phyloP scores from a whole-genome alignment of 2,113 vertebrate genomes.

The Chauna torquata region DNA sequence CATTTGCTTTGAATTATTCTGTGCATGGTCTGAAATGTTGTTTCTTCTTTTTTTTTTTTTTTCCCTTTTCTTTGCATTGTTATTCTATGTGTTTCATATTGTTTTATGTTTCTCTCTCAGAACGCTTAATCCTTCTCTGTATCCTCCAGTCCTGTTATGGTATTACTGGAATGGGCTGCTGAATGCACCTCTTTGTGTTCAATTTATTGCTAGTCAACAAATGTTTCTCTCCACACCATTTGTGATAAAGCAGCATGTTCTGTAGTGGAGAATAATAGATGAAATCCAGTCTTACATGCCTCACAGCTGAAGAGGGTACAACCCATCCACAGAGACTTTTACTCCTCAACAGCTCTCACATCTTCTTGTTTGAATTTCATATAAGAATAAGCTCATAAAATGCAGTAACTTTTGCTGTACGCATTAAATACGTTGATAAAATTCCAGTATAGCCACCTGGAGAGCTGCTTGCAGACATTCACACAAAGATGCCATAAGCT shows the following conservation, averaged over 20 bases:
- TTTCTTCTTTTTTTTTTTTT: neutral
- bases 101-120: slow-evolving; percentile 33
- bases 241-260: neutral
- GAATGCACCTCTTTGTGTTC: neutral
- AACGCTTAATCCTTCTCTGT: neutral
- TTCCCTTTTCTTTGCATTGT: neutral
- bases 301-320: neutral
- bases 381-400: neutral
- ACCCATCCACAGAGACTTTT: neutral
- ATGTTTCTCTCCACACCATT: neutral
- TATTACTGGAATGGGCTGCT: neutral
- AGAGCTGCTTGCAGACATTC: neutral
- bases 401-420: neutral
- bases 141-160: neutral
- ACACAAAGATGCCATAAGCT: neutral
- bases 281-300: neutral
- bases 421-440: neutral
- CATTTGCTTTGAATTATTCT: slow-evolving; percentile 60
- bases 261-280: neutral
- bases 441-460: neutral
- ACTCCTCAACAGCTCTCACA: neutral
- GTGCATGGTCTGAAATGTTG: neutral
- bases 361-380: neutral
- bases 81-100: slow-evolving; percentile 44
- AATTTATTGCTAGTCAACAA: neutral